Base-by-base conservation (phyloP, 2,797 vertebrate species). In the Octomys mimax region DNA sequence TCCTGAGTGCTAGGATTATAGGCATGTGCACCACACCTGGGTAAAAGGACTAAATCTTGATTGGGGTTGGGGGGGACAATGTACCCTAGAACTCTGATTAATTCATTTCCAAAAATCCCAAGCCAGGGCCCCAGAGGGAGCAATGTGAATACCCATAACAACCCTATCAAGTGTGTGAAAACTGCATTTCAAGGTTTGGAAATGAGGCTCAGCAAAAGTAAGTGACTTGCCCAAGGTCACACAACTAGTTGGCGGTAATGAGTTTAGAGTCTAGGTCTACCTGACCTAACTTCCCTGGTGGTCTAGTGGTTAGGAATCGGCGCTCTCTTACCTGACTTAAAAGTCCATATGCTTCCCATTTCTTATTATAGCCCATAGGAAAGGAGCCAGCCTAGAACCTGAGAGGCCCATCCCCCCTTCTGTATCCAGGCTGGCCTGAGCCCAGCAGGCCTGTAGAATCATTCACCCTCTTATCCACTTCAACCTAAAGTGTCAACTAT, bases 191-290 rank as follows among this genome's bases (percentile, higher is more conserved):
- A 71, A 94, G 91, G 64, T 79, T 80, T 11, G 87, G 89, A 94
- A 97, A 96, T 39, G 10, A 96, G 96, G 91, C 91, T 92, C 82
- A 52, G 61, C 61, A 92, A 93, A 95, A 59, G 87, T 93, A 90
- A 94, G 79, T 94, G 96, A 97, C 97, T 97, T 98, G 95, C 92
- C 93, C 96, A 97, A 95, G 96, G 97, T 96, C 97, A 98, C 96
- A 98, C 96, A 97, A 97, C 96, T 97, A 96, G 88, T 95, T 93
- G 94, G 96, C 96, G 95, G 94, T 95, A 95, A 92, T 95, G 78
- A 97, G 66, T 80, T 97, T 84, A 97, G 85, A 95, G 46, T 95
- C 94, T 92, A 94, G 75, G 64, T 97, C 66, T 94, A 52, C 26
- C 73, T 96, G 81, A 94, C 94, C 95, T 90, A 28, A 64, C 87